Base-by-base conservation (phyloP, 2,888 invertebrate genomes). In the Zonitis immaculata region DNA sequence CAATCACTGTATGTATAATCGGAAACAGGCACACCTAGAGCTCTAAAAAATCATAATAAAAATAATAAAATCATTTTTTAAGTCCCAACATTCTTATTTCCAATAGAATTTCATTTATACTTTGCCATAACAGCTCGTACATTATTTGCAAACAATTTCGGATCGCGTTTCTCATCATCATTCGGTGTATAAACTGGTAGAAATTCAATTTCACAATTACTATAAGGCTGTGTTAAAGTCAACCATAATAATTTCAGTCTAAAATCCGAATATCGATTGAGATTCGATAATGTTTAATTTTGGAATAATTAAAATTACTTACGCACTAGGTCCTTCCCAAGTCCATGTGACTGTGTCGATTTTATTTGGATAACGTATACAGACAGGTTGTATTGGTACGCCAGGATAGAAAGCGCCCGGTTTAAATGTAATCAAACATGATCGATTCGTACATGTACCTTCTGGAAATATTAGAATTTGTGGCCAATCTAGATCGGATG, bases 1-100 rank as follows among this genome's bases (percentile, higher is more conserved):
- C 94, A 94, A 76, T 95, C 95, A 70, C 95, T 93, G 73, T 91
- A 95, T 0, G 94, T 90, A 74, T 93, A 95, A 74, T 96, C 94
- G 42, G 92, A 82, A 0, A 90, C 87, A 3, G 95, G 95, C 35
- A 95, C 82, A 2, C 87, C 86, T 12, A 95, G 77, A 1, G 91
- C 88, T 67, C 95, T 95, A 47, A 12, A n/a, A n/a, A n/a, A n/a
- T n/a, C n/a, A n/a, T n/a, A n/a, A n/a, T n/a, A n/a, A n/a, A n/a
- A n/a, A n/a, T n/a, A n/a, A n/a, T n/a, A n/a, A n/a, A n/a, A n/a
- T n/a, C n/a, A n/a, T n/a, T n/a, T n/a, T n/a, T n/a, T n/a, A n/a
- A n/a, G n/a, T n/a, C n/a, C n/a, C n/a, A n/a, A n/a, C n/a, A n/a
- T n/a, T n/a, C n/a, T n/a, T n/a, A n/a, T n/a, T n/a, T n/a, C n/a